phyloP scores from a whole-genome alignment of 2,797 vertebrate genomes.

The Heteromormyrus szaboi region DNA sequence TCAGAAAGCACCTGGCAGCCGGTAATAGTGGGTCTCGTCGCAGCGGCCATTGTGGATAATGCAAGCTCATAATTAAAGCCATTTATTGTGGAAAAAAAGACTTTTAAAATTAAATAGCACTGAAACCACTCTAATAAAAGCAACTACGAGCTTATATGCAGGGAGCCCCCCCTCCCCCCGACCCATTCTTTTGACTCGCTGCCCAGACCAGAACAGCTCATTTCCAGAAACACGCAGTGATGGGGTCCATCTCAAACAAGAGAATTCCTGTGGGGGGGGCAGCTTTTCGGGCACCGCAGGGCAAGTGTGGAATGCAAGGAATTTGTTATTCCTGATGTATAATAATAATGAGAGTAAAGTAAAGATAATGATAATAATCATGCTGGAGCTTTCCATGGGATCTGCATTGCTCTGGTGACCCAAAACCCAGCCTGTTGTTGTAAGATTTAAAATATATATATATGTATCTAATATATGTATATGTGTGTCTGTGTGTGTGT shows the following conservation, averaged over 20 bases:
- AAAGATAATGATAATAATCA: conserved; percentile 24
- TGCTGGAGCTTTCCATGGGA: background rate
- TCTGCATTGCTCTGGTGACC: background rate
- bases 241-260: conserved; percentile 27
- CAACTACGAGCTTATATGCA: conserved; percentile 23
- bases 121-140: conserved; percentile 32
- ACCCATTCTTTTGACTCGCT: conserved; percentile 18
- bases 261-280: conserved; percentile 19
- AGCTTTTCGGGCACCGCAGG: conserved; percentile 2
- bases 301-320: conserved; percentile 26
- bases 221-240: conserved; percentile 22
- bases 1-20: conserved; percentile 24
- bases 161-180: background rate
- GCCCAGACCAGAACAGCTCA: conserved; percentile 22
- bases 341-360: conserved; percentile 19
- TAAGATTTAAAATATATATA: background rate
- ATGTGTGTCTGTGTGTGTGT: background rate
- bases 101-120: conserved; percentile 22
- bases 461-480: background rate
- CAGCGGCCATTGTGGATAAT: conserved; percentile 18
- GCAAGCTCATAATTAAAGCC: conserved; percentile 31
- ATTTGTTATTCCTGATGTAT: conserved; percentile 21
- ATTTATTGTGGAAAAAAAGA: conserved; percentile 32
- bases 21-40: conserved; percentile 21
- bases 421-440: background rate